Conservation (phyloP, 2,888 invertebrate genomes). For the Callyntrura guangdongensis region DNA sequence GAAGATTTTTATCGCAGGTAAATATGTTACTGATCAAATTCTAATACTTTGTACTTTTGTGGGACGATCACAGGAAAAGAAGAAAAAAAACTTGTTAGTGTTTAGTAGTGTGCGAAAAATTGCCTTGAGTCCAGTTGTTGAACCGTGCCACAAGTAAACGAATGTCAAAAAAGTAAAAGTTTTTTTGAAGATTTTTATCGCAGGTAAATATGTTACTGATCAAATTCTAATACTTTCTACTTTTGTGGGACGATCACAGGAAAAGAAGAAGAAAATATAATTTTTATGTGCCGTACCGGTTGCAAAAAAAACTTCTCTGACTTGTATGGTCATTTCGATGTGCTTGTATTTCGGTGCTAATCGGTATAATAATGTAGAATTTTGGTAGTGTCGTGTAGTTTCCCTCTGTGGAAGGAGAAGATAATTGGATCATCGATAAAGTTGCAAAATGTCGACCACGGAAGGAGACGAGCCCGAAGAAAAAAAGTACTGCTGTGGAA, state of each 20-base stretch:
- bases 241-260: too few species aligned
- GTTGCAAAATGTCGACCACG: conserved; percentile 78
- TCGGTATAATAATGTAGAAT: neutral
- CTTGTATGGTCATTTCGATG: neutral
- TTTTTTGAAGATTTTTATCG: conserved; percentile 13
- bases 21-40: neutral
- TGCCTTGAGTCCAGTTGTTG: too few species aligned
- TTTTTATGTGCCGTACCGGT: neutral
- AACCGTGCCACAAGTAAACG: neutral
- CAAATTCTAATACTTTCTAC: neutral
- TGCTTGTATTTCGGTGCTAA: neutral
- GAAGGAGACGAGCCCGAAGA: conserved; percentile 81
- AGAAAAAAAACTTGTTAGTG: too few species aligned
- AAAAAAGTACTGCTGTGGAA: conserved; percentile 83
- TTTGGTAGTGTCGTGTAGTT: conserved; percentile 1
- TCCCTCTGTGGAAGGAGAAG: neutral
- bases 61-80: too few species aligned
- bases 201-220: neutral
- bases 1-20: conserved; percentile 32
- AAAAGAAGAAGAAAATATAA: neutral
- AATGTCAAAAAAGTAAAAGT: conserved; percentile 31
- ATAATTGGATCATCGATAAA: conserved; percentile 11
- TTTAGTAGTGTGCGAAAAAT: too few species aligned
- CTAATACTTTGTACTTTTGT: too few species aligned
- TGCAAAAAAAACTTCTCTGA: neutral